Base-by-base conservation (phyloP, 2,797 vertebrate species). In the Lycodopsis pacificus region DNA sequence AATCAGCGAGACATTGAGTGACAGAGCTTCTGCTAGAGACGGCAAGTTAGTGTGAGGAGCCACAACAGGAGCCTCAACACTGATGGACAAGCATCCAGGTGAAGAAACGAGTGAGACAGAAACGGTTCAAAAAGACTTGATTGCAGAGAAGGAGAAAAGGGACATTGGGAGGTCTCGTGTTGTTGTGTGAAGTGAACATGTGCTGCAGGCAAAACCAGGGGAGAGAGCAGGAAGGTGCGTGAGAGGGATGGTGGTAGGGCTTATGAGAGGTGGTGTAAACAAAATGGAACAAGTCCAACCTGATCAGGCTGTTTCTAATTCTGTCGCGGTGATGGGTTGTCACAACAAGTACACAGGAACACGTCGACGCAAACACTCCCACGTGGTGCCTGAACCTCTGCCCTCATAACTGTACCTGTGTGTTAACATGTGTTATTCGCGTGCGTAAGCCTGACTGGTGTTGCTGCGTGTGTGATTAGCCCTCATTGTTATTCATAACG, bases 251-350 rank as follows among this genome's bases (percentile, higher is more conserved):
- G 38, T 2, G 30, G 19, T 38, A 20, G 63, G 62, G 58, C 54
- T 65, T 53, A 32, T 51, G 46, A 58, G 42, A 48, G 86, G 79
- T 17, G 88, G 7, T 87, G 80, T 74, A 86, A 84, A 85, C 88
- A 66, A 65, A 80, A 71, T 70, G 64, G 64, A 93, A 91, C 91
- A 22, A 81, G 93, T 92, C 72, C 17, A 15, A 72, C 92, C 81
- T 82, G 93, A 91, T 86, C 65, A 4, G 79, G n/a, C 81, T 80
- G 85, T 86, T 85, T 91, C 70, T 79, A 86, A 81, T 72, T 88
- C 78, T 76, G 76, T 84, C 80, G 32, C 34, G 5, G 32, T 65
- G 81, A 73, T 75, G 36, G 59, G 86, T 74, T 81, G 79, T 65
- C 53, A 74, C 85, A 71, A 74, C 85, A 71, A 8, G 82, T 22